These are phyloP conservation scores for Stichopus horrens DNA, from an alignment of 53 echinoderm and acorn worm genomes.

Conservation along the genomic window DNA sequence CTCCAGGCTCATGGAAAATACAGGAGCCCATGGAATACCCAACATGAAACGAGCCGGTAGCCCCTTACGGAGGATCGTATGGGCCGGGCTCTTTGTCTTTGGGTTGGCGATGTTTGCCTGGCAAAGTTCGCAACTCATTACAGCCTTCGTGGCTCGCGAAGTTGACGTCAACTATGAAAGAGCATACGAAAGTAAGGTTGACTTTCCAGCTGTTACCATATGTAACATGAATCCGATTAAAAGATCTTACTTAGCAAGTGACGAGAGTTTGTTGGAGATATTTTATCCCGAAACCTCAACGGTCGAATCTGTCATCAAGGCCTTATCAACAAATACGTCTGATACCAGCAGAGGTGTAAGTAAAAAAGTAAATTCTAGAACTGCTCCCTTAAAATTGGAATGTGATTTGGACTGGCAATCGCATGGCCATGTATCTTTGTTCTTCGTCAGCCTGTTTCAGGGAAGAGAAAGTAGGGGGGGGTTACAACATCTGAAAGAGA, in stretches of 20 bases:
- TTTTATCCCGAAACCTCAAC: background rate
- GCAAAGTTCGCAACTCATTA: slow-evolving; percentile 42
- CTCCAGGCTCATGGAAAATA: slow-evolving; percentile 56
- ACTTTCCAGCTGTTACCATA: slow-evolving; percentile 76
- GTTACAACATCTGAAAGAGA: too few species aligned
- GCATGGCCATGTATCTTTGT: too few species aligned
- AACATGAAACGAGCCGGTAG: slow-evolving; percentile 65
- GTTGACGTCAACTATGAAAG: slow-evolving; percentile 69
- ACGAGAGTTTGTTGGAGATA: background rate
- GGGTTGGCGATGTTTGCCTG: slow-evolving; percentile 47
- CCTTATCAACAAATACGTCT: background rate
- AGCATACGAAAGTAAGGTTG: slow-evolving; percentile 12
- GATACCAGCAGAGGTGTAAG: too few species aligned
- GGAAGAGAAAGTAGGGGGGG: background rate
- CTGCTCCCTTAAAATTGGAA: too few species aligned
- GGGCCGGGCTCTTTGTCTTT: slow-evolving; percentile 60
- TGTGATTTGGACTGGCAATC: too few species aligned
- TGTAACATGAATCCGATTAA: slow-evolving; percentile 77
- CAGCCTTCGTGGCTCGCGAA: slow-evolving; percentile 21
- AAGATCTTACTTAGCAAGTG: background rate
- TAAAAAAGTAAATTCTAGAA: too few species aligned
- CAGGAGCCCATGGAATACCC: slow-evolving; percentile 80
- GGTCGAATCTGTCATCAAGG: too few species aligned
- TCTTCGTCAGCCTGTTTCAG: background rate
- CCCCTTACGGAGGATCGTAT: slow-evolving; percentile 48